Conservation (phyloP, 2,797 vertebrate genomes). For the Ceyx erithaca region DNA sequence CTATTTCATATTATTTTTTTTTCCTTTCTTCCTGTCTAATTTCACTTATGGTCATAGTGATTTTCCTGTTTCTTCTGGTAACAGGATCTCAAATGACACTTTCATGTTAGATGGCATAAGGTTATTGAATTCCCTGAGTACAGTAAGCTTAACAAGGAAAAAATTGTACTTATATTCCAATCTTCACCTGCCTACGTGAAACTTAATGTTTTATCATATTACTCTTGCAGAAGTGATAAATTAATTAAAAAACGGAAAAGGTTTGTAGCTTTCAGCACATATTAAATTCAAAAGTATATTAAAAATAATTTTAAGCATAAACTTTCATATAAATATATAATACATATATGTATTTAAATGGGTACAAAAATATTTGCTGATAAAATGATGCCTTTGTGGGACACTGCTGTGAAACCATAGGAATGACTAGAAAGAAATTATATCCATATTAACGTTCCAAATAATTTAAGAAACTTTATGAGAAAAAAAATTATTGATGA, state of each 20-base stretch:
- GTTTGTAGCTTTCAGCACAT: neutral
- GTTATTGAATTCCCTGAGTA: neutral
- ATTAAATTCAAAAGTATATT: neutral
- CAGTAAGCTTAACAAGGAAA: neutral
- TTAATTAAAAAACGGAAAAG: neutral
- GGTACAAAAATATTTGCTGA: neutral
- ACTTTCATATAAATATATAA: neutral
- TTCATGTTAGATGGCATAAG: neutral
- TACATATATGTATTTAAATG: neutral
- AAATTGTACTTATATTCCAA: neutral
- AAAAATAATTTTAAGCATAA: neutral
- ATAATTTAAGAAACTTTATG: neutral
- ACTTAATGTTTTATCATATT: neutral
- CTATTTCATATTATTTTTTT: neutral
- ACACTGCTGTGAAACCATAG: neutral
- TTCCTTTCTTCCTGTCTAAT: constrained; percentile 24
- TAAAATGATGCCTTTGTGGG: neutral
- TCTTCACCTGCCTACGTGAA: neutral
- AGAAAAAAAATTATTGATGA: neutral
- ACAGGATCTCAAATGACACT: neutral
- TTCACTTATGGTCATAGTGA: neutral
- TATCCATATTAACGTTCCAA: neutral
- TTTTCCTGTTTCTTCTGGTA: constrained; percentile 25
- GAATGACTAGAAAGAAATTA: neutral
- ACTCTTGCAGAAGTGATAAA: neutral